Percentiles rank a stretch among this genome's conserved stretches.
Conservation (phyloP, 2,113 vertebrate genomes). For the Rhadina sibilatrix region DNA sequence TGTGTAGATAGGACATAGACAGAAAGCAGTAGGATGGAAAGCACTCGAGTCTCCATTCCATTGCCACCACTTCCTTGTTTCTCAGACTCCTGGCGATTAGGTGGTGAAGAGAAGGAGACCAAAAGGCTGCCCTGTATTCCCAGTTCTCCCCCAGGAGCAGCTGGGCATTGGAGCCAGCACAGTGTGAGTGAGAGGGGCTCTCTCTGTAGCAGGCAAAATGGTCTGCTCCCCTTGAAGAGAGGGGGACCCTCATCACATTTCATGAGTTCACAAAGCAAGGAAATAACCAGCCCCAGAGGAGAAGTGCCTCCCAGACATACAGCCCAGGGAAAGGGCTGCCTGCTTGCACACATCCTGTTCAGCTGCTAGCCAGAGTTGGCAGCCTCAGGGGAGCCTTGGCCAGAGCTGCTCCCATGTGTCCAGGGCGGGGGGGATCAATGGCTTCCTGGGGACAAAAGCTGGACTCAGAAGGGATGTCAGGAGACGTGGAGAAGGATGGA, state of each 20-base stretch:
- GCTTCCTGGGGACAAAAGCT: background rate
- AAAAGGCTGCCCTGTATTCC: background rate
- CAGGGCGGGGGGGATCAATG: accelerated
- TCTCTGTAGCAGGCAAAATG: background rate
- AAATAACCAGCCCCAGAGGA: background rate
- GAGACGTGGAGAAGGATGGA: background rate
- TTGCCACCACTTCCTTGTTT: background rate
- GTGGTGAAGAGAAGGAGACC: background rate
- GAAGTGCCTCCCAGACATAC: no score
- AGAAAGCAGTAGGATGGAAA: background rate
- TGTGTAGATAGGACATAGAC: accelerated
- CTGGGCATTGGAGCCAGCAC: accelerated
- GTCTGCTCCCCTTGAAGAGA: background rate
- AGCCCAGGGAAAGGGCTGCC: background rate
- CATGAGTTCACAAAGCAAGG: background rate
- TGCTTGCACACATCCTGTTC: background rate
- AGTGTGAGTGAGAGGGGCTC: background rate
- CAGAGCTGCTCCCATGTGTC: background rate
- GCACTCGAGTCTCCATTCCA: background rate
- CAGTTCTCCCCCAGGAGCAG: background rate
- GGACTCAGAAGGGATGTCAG: accelerated
- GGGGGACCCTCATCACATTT: background rate
- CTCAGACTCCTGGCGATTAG: background rate
- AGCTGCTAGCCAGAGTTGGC: background rate
- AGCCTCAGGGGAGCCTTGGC: background rate